Conservation (phyloP, 2,888 invertebrate genomes). For the Eudasyphora cyanicolor region DNA sequence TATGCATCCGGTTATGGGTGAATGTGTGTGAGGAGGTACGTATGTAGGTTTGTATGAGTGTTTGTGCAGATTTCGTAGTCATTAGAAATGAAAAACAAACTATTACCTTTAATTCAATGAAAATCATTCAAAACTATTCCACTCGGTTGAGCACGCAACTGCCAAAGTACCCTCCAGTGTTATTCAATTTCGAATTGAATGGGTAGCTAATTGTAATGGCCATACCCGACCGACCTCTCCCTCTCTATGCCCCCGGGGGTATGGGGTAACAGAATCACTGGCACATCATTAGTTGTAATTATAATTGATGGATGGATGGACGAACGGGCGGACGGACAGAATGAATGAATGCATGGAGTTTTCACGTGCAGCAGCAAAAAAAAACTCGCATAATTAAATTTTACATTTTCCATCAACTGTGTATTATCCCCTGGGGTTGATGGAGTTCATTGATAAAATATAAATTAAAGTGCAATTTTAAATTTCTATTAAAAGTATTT, state of each 20-base stretch:
- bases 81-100: constrained; percentile 13
- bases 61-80: neutral
- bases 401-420: neutral
- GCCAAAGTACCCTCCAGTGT: neutral
- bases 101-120: constrained; percentile 6
- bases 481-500: neutral
- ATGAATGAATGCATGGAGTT: neutral
- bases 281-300: constrained; percentile 15
- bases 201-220: constrained; percentile 7
- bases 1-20: neutral
- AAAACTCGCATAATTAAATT: neutral
- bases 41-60: neutral
- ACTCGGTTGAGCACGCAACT: neutral
- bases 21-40: neutral
- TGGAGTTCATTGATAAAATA: neutral
- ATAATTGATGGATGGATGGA: neutral
- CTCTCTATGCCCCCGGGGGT: neutral
- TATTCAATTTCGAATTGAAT: neutral
- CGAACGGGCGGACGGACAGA: no score
- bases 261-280: neutral
- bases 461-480: neutral
- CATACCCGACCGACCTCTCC: no score
- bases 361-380: no score
- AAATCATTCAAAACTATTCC: neutral
- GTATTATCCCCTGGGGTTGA: neutral